Evolutionary conservation across 1,140 invertebrate genomes (phyloP).

Genomic region (Hydropsyche tenuis): DNA sequence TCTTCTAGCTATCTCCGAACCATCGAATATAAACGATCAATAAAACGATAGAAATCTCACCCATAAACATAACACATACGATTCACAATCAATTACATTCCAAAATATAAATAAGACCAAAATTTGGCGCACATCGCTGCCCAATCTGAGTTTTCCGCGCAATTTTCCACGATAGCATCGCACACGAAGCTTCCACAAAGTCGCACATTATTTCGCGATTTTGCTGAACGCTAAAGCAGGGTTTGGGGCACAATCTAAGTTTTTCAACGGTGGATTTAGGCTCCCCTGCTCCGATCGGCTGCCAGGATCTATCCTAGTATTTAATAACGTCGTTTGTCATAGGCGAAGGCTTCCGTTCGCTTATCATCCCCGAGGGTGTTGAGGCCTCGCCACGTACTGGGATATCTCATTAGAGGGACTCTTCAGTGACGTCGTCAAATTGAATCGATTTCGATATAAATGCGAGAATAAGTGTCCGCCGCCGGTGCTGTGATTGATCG

Average conservation of each 20-base stretch:
- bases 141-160: neutral
- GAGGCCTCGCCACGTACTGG: neutral
- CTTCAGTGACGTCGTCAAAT: slow-evolving; percentile 8
- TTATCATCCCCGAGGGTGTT: slow-evolving; percentile 7
- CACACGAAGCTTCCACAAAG: neutral
- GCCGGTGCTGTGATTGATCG: slow-evolving; percentile 20
- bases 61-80: too few relatives aligned
- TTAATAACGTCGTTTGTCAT: slow-evolving; percentile 29
- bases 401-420: slow-evolving; percentile 11
- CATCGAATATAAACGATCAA: neutral
- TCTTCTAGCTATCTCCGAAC: neutral
- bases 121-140: too few relatives aligned
- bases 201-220: slow-evolving; percentile 20
- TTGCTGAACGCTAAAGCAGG: neutral
- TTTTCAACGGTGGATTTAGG: neutral
- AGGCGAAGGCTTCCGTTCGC: neutral
- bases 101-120: too few relatives aligned
- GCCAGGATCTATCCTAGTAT: slow-evolving; percentile 15
- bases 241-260: neutral
- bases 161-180: neutral
- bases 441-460: slow-evolving; percentile 28
- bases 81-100: too few relatives aligned
- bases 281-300: neutral
- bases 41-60: too few relatives aligned
- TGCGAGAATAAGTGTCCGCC: slow-evolving; percentile 29